Percentiles rank a stretch among this genome's conserved stretches.
phyloP scores from a whole-genome alignment of 2,888 invertebrate species.

The Pristionchus fissidentatus region DNA sequence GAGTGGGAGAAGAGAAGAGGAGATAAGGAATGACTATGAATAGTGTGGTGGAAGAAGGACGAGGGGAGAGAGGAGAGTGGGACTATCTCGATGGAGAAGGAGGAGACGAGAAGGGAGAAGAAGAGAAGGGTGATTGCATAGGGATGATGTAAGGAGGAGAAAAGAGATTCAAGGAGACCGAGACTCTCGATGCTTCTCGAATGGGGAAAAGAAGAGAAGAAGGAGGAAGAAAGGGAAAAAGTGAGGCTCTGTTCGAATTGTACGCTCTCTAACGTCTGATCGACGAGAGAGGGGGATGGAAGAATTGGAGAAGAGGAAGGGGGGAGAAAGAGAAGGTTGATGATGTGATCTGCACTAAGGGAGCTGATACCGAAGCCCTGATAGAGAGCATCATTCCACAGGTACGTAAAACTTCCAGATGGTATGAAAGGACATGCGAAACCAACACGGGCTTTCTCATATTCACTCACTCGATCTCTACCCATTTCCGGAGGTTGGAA shows the following conservation, averaged over 20 bases:
- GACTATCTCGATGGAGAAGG: not conserved
- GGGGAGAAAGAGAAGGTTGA: not conserved
- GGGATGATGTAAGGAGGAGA: no score
- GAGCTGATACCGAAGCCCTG: no score
- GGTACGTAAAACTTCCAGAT: no score
- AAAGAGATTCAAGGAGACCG: no score
- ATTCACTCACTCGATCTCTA: no score
- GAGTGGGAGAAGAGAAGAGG: not conserved
- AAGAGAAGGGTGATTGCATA: no score
- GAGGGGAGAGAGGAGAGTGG: conserved; percentile 5
- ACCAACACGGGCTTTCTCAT: no score
- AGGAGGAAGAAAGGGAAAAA: conserved; percentile 16
- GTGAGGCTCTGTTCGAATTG: not conserved
- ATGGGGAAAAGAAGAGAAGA: not conserved
- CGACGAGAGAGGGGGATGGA: conserved; percentile 15
- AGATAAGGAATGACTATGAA: not conserved
- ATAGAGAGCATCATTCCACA: no score
- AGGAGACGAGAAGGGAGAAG: not conserved
- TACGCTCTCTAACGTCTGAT: not conserved
- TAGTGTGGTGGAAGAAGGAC: not conserved
- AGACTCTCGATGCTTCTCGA: no score
- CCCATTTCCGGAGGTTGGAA: no score
- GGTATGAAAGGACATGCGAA: no score
- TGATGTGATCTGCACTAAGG: no score
- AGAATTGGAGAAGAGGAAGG: not conserved